Conservation (phyloP, 2,888 invertebrate genomes). For the Cecidostiba fungosa region DNA sequence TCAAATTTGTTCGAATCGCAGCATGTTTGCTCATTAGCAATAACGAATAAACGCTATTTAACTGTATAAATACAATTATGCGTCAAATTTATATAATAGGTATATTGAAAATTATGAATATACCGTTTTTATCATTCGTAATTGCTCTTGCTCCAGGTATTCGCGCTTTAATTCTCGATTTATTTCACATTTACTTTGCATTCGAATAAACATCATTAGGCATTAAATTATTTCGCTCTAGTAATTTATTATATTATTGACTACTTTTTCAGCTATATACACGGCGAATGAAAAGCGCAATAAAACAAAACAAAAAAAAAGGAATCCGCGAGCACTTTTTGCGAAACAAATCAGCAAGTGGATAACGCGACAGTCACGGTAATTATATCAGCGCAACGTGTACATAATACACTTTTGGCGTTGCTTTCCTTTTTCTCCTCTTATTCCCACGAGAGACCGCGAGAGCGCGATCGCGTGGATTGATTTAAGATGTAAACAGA, state of each 20-base stretch:
- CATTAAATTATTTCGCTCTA: too few relatives aligned
- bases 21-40: too few relatives aligned
- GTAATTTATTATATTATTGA: too few relatives aligned
- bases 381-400: slow-evolving; percentile 9
- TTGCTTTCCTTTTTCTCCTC: slow-evolving; percentile 46
- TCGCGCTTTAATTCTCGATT: too few relatives aligned
- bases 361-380: slow-evolving; percentile 39
- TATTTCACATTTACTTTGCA: too few relatives aligned
- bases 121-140: too few relatives aligned
- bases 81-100: background rate
- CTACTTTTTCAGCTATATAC: too few relatives aligned
- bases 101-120: too few relatives aligned
- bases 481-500: slow-evolving; percentile 57
- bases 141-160: too few relatives aligned
- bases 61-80: background rate
- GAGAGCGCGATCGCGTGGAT: slow-evolving; percentile 15
- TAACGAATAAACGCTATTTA: too few relatives aligned
- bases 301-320: background rate
- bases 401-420: slow-evolving; percentile 40
- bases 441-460: slow-evolving; percentile 44
- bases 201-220: too few relatives aligned
- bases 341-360: slow-evolving; percentile 9
- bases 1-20: too few relatives aligned
- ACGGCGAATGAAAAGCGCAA: background rate
- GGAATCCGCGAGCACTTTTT: background rate